These are phyloP conservation scores for Enhydra lutris DNA, from an alignment of 2,113 vertebrate genomes.

Conservation along the genomic window DNA sequence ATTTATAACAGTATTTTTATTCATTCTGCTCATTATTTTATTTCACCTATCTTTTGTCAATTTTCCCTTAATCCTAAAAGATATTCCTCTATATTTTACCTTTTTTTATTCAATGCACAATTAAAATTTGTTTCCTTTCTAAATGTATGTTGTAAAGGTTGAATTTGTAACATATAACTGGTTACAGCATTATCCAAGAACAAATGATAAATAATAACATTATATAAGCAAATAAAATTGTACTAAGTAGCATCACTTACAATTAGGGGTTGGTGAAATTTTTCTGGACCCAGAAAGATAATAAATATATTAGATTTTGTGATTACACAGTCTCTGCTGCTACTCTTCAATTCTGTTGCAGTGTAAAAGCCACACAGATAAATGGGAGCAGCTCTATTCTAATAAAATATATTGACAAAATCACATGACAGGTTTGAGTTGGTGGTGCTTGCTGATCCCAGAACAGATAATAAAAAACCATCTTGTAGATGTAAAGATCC, in stretches of 20 bases:
- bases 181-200: not conserved
- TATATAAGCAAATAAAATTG: not conserved
- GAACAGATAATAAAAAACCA: not conserved
- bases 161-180: not conserved
- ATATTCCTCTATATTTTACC: not conserved
- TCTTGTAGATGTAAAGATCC: not conserved
- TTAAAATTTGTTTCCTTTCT: not conserved
- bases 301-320: not conserved
- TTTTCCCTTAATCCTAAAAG: not conserved
- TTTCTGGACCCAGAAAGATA: not conserved
- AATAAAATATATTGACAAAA: not conserved
- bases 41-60: not conserved
- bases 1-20: not conserved
- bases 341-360: not conserved
- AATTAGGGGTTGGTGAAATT: not conserved
- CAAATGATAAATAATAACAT: not conserved
- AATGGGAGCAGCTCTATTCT: not conserved
- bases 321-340: not conserved
- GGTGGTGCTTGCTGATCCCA: not conserved
- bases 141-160: not conserved
- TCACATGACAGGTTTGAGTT: not conserved
- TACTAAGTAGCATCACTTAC: not conserved
- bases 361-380: not conserved
- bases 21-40: conserved; percentile 1
- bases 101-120: not conserved